Evolutionary conservation across 2,113 vertebrate genomes (phyloP).

Genomic region (Guaruba guarouba): DNA sequence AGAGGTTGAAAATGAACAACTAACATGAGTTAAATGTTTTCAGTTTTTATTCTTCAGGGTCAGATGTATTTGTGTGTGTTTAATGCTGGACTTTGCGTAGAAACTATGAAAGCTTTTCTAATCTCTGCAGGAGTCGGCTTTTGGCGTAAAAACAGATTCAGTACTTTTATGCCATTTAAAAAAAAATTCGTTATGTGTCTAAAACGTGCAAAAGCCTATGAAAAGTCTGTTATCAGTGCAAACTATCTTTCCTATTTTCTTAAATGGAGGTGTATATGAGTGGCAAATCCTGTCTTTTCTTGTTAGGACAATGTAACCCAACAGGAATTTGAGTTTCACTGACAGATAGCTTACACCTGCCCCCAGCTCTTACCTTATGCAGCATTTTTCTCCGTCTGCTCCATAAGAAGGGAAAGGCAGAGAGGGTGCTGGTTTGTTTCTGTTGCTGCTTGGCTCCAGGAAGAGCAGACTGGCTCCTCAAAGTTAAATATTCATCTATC

Average conservation of each 20-base stretch:
- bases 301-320: neutral
- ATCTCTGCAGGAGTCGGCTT: neutral
- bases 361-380: neutral
- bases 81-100: neutral
- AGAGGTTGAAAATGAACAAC: neutral
- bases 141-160: neutral
- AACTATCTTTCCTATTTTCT: neutral
- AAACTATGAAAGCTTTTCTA: neutral
- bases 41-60: neutral
- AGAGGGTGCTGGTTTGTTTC: rapidly evolving
- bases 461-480: neutral
- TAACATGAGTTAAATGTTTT: neutral
- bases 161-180: neutral
- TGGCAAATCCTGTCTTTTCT: neutral
- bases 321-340: neutral
- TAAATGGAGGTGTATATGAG: neutral
- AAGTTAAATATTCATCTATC: neutral
- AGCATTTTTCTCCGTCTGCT: neutral
- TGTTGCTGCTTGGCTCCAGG: neutral
- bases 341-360: neutral
- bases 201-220: neutral
- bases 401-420: neutral
- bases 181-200: neutral
- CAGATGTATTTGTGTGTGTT: neutral
- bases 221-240: neutral